These are phyloP conservation scores for Piprites chloris DNA, from an alignment of 2,113 vertebrate genomes.

Conservation along the genomic window DNA sequence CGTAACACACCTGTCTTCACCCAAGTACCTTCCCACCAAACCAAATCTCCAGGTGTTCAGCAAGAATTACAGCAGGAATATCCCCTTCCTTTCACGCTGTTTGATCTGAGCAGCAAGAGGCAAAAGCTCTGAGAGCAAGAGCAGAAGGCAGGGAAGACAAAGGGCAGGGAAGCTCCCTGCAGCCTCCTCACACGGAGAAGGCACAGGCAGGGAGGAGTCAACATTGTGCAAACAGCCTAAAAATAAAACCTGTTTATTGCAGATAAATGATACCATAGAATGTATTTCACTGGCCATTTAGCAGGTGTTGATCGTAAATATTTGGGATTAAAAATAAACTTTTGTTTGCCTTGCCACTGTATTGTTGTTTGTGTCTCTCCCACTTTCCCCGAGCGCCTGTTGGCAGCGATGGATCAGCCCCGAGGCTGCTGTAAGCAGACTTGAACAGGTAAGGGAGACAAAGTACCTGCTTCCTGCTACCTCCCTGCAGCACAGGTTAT, in stretches of 20 bases:
- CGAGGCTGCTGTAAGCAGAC: background rate
- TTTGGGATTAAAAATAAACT: background rate
- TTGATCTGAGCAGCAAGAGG: background rate
- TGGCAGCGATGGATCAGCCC: background rate
- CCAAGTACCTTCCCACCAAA: background rate
- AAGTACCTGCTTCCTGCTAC: background rate
- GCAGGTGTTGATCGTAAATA: background rate
- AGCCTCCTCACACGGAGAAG: background rate
- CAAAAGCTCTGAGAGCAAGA: background rate
- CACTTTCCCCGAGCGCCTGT: background rate
- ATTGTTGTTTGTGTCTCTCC: background rate
- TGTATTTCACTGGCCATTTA: background rate
- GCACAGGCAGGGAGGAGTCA: background rate
- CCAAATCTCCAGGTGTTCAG: background rate
- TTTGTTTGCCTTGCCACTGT: background rate
- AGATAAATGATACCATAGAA: background rate
- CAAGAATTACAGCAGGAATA: background rate
- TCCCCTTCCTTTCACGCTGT: background rate
- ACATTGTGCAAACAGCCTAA: background rate
- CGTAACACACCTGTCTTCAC: fast-evolving
- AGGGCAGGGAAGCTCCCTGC: background rate
- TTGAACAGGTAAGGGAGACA: background rate
- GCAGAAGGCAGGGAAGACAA: background rate
- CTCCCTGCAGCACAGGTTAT: background rate
- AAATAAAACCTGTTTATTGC: background rate